phyloP scores from a whole-genome alignment of 2,113 vertebrate species.

The Cynocephalus volans region DNA sequence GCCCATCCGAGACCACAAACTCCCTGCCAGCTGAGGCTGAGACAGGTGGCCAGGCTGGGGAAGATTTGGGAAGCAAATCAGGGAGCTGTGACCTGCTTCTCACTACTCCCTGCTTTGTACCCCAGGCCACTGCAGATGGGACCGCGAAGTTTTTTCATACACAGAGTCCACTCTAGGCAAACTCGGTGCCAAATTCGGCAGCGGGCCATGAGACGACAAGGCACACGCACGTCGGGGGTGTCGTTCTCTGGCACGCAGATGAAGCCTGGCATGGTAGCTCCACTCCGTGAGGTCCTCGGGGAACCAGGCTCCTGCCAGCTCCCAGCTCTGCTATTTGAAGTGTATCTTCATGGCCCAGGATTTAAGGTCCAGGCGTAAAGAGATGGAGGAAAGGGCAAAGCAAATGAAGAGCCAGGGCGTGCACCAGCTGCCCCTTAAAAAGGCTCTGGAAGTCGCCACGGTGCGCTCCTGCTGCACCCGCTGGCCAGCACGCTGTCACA shows the following conservation, averaged over 20 bases:
- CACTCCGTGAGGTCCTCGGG: neutral
- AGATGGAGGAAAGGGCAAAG: neutral
- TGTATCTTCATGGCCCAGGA: neutral
- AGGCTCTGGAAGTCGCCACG: neutral
- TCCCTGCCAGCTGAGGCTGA: neutral
- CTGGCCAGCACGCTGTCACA: neutral
- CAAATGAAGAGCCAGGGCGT: neutral
- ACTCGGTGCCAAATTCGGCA: neutral
- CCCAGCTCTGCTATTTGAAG: neutral
- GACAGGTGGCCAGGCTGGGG: neutral
- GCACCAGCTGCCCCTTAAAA: neutral
- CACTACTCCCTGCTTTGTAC: neutral
- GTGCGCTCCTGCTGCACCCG: neutral
- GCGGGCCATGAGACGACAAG: neutral
- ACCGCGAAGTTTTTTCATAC: neutral
- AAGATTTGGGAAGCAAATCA: neutral
- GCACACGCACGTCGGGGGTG: rapidly evolving
- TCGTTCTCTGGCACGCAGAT: neutral
- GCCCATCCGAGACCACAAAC: neutral
- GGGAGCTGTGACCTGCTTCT: neutral
- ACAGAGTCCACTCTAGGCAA: neutral
- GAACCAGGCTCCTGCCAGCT: neutral
- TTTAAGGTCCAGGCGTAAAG: neutral
- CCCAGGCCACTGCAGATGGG: neutral
- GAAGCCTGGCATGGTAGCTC: neutral